Base-by-base conservation (phyloP, 1,140 invertebrate species). In the Globodera ellingtonae region DNA sequence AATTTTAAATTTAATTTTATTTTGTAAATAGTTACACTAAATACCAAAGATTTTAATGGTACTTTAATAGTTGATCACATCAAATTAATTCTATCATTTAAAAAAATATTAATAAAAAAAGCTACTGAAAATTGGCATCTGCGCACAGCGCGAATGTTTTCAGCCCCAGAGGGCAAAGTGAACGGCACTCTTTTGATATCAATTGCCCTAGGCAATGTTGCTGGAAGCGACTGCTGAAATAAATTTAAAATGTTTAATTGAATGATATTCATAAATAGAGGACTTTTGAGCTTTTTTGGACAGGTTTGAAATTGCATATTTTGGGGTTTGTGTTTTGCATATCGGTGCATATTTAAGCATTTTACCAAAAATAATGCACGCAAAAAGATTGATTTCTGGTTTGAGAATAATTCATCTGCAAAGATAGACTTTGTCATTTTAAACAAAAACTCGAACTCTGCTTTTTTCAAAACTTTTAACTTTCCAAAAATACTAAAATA, bases 131-230 rank as follows among this genome's bases (percentile, higher is more conserved):
- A 70, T 47, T 70, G 67, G 67, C 67, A 70, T 35, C 67, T 35
- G 24, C 67, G 67, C 46, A 47, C 35, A 10, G 24, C 46, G 24
- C 67, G 67, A 70, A 70, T 70, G 67, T 70, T 47, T 9, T 44
- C 67, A 7, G 24, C 2, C 67, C 18, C 67, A 2, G 67, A 35
- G 67, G 67, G 67, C 8, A 70, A 70, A 44, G 67, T 70, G 67
- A 70, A 70, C 24, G 67, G 67, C 7, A 70, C 46, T 10, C 67
- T 35, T 47, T 70, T 70, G 67, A 70, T 70, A 21, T 70, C 67
- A 47, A 70, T 70, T 9, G 67, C 67, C 10, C 67, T n/a, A 35
- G 67, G 24, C 67, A 70, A 59, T 59, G 56, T 13, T 18, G 18
- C 10, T 18, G 56, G 56, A 13, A 18, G 56, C 56, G 18, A 62